These are phyloP conservation scores for Drosophila suzukii DNA, from an alignment of 1,140 invertebrate genomes.

Conservation along the genomic window DNA sequence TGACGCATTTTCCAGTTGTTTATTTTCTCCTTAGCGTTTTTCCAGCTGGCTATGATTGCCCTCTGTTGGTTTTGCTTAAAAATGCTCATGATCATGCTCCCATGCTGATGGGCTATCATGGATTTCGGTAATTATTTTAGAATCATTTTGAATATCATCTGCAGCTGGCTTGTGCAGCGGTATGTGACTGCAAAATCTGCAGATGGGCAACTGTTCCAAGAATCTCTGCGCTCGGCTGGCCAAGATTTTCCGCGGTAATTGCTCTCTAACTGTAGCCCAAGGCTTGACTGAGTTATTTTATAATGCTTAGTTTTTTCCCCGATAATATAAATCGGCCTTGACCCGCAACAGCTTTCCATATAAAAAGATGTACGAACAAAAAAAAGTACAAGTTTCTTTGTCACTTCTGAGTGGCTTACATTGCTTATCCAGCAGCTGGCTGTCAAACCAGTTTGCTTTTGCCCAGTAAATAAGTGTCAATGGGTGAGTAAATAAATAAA, in stretches of 20 bases:
- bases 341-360: slow-evolving; percentile 58
- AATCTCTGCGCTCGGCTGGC: slow-evolving; percentile 40
- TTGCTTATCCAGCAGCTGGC: slow-evolving; percentile 37
- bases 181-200: slow-evolving; percentile 43
- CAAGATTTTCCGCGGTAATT: slow-evolving; percentile 30
- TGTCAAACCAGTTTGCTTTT: slow-evolving; percentile 44
- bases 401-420: slow-evolving; percentile 44
- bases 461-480: slow-evolving; percentile 25
- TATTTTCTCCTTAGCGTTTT: slow-evolving; percentile 49
- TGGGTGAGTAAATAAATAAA: slow-evolving; percentile 17
- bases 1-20: slow-evolving; percentile 66
- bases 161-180: slow-evolving; percentile 46
- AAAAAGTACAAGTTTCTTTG: slow-evolving; percentile 53
- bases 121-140: slow-evolving; percentile 73
- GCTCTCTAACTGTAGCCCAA: slow-evolving; percentile 34
- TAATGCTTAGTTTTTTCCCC: slow-evolving; percentile 15
- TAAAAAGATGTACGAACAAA: slow-evolving; percentile 38
- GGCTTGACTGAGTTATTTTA: slow-evolving; percentile 11
- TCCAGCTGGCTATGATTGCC: slow-evolving; percentile 5
- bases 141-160: slow-evolving; percentile 70
- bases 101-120: slow-evolving; percentile 38
- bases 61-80: slow-evolving; percentile 25
- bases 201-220: slow-evolving; percentile 42
- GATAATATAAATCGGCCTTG: slow-evolving; percentile 51
- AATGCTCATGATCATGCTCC: slow-evolving; percentile 54